Conservation (phyloP, 2,888 invertebrate genomes). For the Cancer borealis region DNA sequence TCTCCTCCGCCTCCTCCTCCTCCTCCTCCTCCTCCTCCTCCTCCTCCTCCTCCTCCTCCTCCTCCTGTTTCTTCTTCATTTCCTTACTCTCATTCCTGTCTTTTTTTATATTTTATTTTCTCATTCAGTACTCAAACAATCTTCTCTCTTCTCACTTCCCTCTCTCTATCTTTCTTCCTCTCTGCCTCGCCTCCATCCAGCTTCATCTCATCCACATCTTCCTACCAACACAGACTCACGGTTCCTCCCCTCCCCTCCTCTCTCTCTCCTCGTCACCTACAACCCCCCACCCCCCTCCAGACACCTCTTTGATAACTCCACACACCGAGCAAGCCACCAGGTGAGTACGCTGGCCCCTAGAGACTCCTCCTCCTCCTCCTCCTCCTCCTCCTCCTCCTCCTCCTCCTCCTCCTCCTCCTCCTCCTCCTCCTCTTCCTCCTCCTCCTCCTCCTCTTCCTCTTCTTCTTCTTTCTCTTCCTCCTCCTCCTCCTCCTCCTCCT, state of each 20-base stretch:
- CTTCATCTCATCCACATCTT: not conserved
- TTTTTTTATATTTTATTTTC: not conserved
- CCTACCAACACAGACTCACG: not conserved
- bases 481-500: constrained; percentile 9
- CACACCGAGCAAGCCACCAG: constrained; percentile 1
- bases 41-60: not conserved
- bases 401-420: not conserved
- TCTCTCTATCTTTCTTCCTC: not conserved
- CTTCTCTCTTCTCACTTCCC: not conserved
- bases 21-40: not conserved
- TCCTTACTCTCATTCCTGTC: not conserved
- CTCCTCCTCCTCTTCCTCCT: not conserved
- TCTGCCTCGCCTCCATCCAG: not conserved
- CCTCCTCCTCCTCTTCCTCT: not conserved
- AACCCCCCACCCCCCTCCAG: not conserved
- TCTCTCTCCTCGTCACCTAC: too few relatives aligned
- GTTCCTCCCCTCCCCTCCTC: not conserved
- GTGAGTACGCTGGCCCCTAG: not conserved
- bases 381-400: not conserved
- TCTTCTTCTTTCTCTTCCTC: not conserved
- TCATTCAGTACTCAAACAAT: not conserved
- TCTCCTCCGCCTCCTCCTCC: not conserved
- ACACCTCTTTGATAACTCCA: constrained; percentile 27
- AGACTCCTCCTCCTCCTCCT: not conserved
- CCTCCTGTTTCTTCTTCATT: not conserved